Evolutionary conservation across 2,113 vertebrate species (phyloP).

Genomic region (Amphilophus citrinellus): DNA sequence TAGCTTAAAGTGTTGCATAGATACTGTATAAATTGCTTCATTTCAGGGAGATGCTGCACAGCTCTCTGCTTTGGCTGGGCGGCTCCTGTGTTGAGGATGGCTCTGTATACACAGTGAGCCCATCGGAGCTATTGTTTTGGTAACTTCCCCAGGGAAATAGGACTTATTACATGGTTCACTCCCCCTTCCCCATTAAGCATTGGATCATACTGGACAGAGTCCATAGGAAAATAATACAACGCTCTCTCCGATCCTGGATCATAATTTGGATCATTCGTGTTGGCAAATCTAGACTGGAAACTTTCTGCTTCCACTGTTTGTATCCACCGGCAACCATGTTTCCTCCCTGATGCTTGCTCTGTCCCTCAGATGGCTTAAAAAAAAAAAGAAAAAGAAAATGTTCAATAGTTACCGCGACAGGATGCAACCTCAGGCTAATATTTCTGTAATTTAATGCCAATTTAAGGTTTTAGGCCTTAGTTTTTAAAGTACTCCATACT

Average conservation of each 20-base stretch:
- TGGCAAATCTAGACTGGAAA: slow-evolving; percentile 58
- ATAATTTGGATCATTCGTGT: slow-evolving; percentile 45
- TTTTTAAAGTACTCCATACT: background rate
- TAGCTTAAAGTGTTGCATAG: background rate
- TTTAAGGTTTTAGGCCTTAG: background rate
- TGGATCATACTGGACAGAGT: slow-evolving; percentile 52
- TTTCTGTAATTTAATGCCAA: background rate
- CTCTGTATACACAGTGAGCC: slow-evolving; percentile 38
- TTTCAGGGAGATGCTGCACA: slow-evolving; percentile 3
- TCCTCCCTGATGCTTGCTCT: slow-evolving; percentile 33
- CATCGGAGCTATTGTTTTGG: slow-evolving; percentile 69
- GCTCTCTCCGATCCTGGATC: slow-evolving; percentile 34
- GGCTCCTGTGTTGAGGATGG: slow-evolving; percentile 23
- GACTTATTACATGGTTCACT: slow-evolving; percentile 63
- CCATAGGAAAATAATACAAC: slow-evolving; percentile 34
- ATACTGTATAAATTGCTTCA: slow-evolving; percentile 12
- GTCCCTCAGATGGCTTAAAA: slow-evolving; percentile 5
- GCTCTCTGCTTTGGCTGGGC: slow-evolving; percentile 5
- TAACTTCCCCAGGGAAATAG: slow-evolving; percentile 61
- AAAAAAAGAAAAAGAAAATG: background rate
- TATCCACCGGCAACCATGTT: slow-evolving; percentile 56
- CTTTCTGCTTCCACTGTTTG: slow-evolving; percentile 49
- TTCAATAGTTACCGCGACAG: background rate
- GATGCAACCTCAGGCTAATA: background rate
- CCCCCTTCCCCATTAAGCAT: slow-evolving; percentile 43